Evolutionary conservation across 2,113 vertebrate species (phyloP).

Genomic region (Chloropsis cyanopogon): DNA sequence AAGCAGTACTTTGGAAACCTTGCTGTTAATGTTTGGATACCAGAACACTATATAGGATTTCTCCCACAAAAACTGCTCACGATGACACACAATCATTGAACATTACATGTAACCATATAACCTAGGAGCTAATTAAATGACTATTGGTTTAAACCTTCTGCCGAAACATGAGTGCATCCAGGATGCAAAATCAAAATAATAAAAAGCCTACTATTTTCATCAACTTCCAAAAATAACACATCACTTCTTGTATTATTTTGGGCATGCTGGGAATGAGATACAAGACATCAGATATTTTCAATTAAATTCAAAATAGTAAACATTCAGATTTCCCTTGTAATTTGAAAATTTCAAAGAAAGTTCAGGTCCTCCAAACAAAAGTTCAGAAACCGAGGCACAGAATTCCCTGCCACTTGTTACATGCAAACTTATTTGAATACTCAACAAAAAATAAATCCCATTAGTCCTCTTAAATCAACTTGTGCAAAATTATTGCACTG

Average conservation of each 20-base stretch:
- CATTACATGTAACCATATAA: neutral
- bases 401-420: neutral
- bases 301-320: neutral
- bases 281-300: neutral
- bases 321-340: neutral
- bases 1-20: neutral
- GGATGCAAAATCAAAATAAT: neutral
- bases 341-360: neutral
- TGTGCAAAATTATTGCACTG: neutral
- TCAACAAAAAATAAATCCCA: neutral
- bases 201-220: neutral
- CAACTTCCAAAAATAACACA: neutral
- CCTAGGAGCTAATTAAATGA: neutral
- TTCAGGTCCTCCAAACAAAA: neutral
- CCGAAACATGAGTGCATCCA: neutral
- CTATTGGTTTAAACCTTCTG: neutral
- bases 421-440: accelerated
- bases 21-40: neutral
- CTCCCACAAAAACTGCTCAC: neutral
- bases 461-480: neutral
- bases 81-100: neutral
- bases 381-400: neutral
- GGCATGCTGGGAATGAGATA: neutral
- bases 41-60: neutral
- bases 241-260: neutral